Evolutionary conservation across 1,140 invertebrate genomes (phyloP), one percentile per base, ranked within the genome.

Genomic region (Drosophila pallidifrons): DNA sequence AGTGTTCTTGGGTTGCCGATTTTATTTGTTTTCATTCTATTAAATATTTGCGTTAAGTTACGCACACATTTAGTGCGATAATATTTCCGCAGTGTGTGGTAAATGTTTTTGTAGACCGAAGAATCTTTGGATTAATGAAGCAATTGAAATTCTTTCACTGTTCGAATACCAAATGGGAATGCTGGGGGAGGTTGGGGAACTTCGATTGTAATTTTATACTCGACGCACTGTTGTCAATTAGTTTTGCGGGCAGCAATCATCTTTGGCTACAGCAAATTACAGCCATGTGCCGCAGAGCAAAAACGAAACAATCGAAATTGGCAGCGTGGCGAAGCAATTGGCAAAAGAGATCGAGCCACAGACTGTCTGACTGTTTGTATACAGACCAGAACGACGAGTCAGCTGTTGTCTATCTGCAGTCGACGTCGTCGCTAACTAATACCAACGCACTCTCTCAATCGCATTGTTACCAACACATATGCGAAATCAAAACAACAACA

Each of bases 321-420:
- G 41, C 28, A 49, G 28, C 32, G 16, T n/a, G 11, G 38, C 38
- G 38, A 41, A 1, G 11, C 52, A 16, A 59, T 30, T 51, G 65
- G 35, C 13, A 35, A 54, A 54, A 45, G 47, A 49, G 54, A 68
- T 68, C 55, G 38, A 15, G 49, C 20, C 49, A 25, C 3, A 52
- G 47, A 52, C 32, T 51, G 60, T 52, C 51, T 43, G 13, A 45
- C 51, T 13, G 10, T 41, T 41, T 57, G 35, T 38, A 41, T 47
- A 5, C 35, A 5, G 20, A 35, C 7, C 8, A 45, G 47, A 54
- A 49, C 25, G 13, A 20, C 20, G 16, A 60, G 4, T 35, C 30
- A 43, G 59, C 73, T 75, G 73, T 52, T 70, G 45, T 41, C 52
- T 69, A 67, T 59, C 7, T 32, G 45, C 35, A n/a, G 20, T 32